phyloP scores from a whole-genome alignment of 2,113 vertebrate species.

The Hepsetus odoe region DNA sequence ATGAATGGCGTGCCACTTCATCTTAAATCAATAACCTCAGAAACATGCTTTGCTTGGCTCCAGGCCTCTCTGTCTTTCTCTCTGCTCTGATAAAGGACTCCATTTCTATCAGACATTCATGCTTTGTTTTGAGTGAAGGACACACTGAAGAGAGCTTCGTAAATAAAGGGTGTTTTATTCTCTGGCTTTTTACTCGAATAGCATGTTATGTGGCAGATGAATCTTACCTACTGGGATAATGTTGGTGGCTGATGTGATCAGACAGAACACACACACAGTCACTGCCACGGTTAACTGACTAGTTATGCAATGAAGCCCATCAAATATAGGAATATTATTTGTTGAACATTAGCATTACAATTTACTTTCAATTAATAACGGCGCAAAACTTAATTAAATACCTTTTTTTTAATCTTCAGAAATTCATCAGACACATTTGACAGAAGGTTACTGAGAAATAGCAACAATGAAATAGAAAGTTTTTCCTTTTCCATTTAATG shows the following conservation, averaged over 20 bases:
- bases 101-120: slow-evolving; percentile 41
- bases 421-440: no score
- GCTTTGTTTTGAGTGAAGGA: slow-evolving; percentile 52
- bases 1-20: slow-evolving; percentile 49
- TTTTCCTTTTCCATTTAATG: no score
- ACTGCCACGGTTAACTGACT: background rate
- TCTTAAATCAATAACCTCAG: slow-evolving; percentile 56
- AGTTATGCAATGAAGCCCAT: background rate
- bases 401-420: no score
- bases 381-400: no score
- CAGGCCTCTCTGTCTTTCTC: background rate
- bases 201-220: slow-evolving; percentile 16
- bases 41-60: slow-evolving; percentile 28
- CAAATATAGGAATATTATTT: background rate
- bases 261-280: background rate
- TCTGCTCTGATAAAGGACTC: slow-evolving; percentile 25
- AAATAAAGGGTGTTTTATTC: slow-evolving; percentile 43
- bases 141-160: slow-evolving; percentile 34
- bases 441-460: no score
- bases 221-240: slow-evolving; percentile 44
- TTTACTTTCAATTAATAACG: background rate
- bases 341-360: background rate
- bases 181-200: background rate
- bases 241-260: slow-evolving; percentile 47
- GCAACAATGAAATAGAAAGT: no score